A percentile compares a stretch with the other conserved stretches of the same genome.
Evolutionary conservation across 2,113 vertebrate species (phyloP).

Genomic region (Cyanoliseus patagonus): DNA sequence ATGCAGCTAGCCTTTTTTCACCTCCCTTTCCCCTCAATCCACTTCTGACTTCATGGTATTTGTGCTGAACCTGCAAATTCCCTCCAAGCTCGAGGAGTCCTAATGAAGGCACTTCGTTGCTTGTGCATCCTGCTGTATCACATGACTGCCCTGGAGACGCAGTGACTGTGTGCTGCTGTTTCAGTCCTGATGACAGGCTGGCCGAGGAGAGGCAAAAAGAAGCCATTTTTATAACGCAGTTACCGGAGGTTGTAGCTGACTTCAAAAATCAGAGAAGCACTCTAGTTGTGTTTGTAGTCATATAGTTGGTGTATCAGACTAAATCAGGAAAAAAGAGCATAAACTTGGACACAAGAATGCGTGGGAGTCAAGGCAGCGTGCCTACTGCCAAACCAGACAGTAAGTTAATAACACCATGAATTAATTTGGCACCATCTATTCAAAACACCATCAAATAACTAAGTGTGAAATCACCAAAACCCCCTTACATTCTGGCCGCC

Average conservation of each 20-base stretch:
- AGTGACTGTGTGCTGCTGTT: not conserved
- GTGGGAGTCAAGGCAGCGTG: not conserved
- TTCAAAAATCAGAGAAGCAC: not conserved
- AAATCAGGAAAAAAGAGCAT: not conserved
- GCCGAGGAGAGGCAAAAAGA: not conserved
- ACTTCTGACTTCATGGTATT: not conserved
- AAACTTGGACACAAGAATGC: not conserved
- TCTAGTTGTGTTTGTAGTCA: not conserved
- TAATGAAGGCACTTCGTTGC: not conserved
- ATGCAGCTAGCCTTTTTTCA: not conserved
- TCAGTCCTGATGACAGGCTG: not conserved
- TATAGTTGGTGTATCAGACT: not conserved
- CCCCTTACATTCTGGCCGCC: accelerated
- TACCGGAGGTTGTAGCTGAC: not conserved
- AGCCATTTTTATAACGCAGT: not conserved
- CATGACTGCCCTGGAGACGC: not conserved
- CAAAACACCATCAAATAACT: not conserved
- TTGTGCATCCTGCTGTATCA: not conserved
- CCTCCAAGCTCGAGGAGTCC: not conserved
- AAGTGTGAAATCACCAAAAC: not conserved
- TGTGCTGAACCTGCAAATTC: not conserved
- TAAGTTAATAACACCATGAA: not conserved
- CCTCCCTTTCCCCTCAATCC: not conserved
- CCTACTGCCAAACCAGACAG: not conserved
- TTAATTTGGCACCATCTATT: not conserved